Evolutionary conservation across 2,888 invertebrate genomes (phyloP), one percentile per base, ranked within the genome.

Genomic region (Phyto melanocephala): DNA sequence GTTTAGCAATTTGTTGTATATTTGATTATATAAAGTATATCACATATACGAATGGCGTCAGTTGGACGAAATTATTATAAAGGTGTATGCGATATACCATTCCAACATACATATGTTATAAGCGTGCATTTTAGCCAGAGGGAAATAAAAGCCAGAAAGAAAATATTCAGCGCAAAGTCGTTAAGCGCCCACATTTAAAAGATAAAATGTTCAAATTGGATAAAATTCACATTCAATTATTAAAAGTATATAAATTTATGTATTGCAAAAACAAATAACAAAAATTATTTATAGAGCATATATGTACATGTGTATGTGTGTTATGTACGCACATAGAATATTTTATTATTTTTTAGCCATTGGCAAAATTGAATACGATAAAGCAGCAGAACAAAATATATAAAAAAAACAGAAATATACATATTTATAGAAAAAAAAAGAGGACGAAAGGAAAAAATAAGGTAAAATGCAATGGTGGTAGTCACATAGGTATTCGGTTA

Each of bases 191-290:
- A 63, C 60, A 42, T 68, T 76, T 52, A 67, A 22, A 72, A 77
- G 70, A 58, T 45, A n/a, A 33, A 15, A 35, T 15, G 33, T 28
- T 28, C 20, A 62, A 63, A 40, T 56, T 45, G 47, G 60, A 40
- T 52, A 76, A 72, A 65, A 76, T 67, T 85, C 84, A 85, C 84
- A 86, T 89, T 88, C 86, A 88, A 89, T 87, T 88, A 87, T 88
- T 87, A 86, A 88, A 24, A 24, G n/a, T 7, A 62, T 37, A 60
- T 2, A 24, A n/a, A 22, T n/a, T 11, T 40, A 35, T 47, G 47
- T 40, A 17, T 3, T 5, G 28, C 28, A 28, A 28, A 28, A 8
- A 40, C 13, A 58, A 50, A 58, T 11, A n/a, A 20, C 2, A 37
- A 42, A 28, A n/a, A n/a, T n/a, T n/a, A n/a, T n/a, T n/a, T 52